Base-by-base conservation (phyloP, 2,113 vertebrate species). In the Pantherophis guttatus region DNA sequence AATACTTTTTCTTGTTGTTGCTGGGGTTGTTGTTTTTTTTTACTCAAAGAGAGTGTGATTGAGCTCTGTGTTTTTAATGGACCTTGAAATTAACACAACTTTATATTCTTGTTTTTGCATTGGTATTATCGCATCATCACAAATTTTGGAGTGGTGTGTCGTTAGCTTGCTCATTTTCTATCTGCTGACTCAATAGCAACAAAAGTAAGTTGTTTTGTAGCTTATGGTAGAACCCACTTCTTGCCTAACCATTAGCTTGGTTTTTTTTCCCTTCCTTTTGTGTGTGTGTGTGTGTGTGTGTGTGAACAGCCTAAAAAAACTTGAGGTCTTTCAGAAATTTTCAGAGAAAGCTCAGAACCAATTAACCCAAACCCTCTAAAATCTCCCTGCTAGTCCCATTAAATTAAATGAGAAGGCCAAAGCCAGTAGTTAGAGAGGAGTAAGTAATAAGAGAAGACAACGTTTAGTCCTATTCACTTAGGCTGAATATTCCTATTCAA, bases 71-170 rank as follows among this genome's bases (percentile, higher is more conserved):
- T 95, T 93, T 93, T 94, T 95, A 95, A 95, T 89, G 91, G 91
- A 95, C 91, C 94, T 96, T 95, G 95, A 97, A 97, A 96, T 96
- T 93, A 94, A 93, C 12, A 94, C 59, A 93, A 89, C 89, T 93
- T 94, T 91, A 92, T 94, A 94, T 88, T 96, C 96, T 94, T 91
- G 52, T 10, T 94, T 96, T 96, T 95, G 26, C 86, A 94, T 44
- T 93, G 93, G 86, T 44, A 90, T 13, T 90, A 87, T 87, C 39
- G 44, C 86, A 91, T 58, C 92, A 93, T 87, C 2, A 1, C 54
- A 94, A 89, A 89, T 88, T 95, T 94, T 70, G 44, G 58, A 93
- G 57, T 58, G 1, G 0, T 70, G 1, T 92, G 95, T 88, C 91
- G 24, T 54, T 95, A 58, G 3, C 90, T 90, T 59, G 70, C 17